Evolutionary conservation across 1,140 invertebrate genomes (phyloP).

Genomic region (Uloborus diversus): DNA sequence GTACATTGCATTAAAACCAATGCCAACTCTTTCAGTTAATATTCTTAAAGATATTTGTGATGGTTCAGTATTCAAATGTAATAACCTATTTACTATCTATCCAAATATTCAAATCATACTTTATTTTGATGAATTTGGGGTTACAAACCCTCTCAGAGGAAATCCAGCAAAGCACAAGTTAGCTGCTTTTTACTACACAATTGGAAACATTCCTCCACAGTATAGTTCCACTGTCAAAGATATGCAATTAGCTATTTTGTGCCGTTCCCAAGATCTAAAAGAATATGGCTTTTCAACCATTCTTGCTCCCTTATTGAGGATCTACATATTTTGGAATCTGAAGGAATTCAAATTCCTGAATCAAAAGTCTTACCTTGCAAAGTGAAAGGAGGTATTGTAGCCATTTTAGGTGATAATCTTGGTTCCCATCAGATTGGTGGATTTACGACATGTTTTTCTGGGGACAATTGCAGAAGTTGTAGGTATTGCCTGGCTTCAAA

Average conservation of each 20-base stretch:
- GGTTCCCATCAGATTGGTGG: no score
- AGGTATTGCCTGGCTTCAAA: no score
- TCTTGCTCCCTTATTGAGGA: background rate
- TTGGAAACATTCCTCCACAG: background rate
- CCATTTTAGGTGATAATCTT: no score
- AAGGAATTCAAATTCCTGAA: no score
- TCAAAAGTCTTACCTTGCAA: no score
- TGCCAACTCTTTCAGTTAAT: background rate
- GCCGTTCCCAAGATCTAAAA: background rate
- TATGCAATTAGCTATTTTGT: constrained; percentile 9
- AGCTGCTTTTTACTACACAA: constrained; percentile 1
- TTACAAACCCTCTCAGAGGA: background rate
- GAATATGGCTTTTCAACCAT: background rate
- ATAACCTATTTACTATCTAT: background rate
- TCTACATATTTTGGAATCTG: background rate
- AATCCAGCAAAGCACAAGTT: background rate
- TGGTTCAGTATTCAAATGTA: background rate
- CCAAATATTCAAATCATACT: constrained; percentile 4
- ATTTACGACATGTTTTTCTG: no score
- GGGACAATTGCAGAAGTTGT: no score
- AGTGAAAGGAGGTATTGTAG: no score
- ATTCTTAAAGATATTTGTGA: background rate
- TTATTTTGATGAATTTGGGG: constrained; percentile 15
- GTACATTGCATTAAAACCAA: background rate
- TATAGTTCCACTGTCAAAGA: constrained; percentile 3